Conservation (phyloP, 1,140 invertebrate species). For the Scaptomyza montana region DNA sequence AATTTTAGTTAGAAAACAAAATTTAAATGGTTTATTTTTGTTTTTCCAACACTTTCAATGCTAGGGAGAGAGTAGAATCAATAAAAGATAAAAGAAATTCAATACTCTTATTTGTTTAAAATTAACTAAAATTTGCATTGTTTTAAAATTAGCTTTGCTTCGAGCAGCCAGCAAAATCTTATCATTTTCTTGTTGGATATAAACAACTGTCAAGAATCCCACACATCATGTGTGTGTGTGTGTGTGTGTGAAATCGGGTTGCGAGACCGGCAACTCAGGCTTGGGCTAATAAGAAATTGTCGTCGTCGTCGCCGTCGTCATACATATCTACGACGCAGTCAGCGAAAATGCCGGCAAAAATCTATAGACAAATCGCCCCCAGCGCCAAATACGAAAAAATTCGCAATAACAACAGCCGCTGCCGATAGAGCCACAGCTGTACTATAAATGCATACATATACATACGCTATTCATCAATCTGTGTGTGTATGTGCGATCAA, state of each 20-base stretch:
- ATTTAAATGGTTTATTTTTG: too few species aligned
- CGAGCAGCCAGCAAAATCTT: neutral
- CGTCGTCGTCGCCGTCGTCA: conserved; percentile 38
- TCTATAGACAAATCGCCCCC: conserved; percentile 43
- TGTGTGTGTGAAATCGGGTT: neutral
- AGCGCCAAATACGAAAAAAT: conserved; percentile 31
- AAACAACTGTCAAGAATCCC: neutral
- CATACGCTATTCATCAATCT: conserved; percentile 14
- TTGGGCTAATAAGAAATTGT: conserved; percentile 72
- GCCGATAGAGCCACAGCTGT: conserved; percentile 48
- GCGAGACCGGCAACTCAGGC: conserved; percentile 49
- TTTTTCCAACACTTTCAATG: too few species aligned
- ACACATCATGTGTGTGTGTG: neutral
- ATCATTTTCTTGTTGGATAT: neutral
- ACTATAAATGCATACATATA: conserved; percentile 51
- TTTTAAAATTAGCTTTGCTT: neutral
- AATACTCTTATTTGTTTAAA: too few species aligned
- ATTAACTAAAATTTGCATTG: too few species aligned
- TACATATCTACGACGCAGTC: conserved; percentile 38
- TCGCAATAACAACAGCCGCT: conserved; percentile 18
- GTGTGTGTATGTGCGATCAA: conserved; percentile 55
- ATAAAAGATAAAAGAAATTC: too few species aligned
- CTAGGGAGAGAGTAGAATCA: too few species aligned
- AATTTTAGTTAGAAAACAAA: too few species aligned
- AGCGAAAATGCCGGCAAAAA: conserved; percentile 71